Base-by-base conservation (phyloP, 2,113 vertebrate genomes). In the Herpailurus yagouaroundi region DNA sequence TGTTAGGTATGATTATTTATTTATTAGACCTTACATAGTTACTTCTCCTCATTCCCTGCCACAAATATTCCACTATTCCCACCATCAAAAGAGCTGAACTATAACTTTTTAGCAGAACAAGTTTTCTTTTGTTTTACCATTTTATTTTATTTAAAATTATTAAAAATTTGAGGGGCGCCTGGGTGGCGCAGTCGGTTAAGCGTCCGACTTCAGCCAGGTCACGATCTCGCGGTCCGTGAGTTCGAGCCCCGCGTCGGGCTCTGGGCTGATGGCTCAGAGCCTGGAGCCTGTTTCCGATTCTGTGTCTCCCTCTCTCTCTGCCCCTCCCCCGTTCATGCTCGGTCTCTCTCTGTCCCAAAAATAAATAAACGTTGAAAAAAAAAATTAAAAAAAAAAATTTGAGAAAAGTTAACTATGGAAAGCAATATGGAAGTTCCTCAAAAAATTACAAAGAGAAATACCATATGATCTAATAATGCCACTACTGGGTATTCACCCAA, bases 1-100 rank as follows among this genome's bases (percentile, higher is more conserved):
- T 97, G 52, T 73, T 92, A 89, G 29, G 29, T 92, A 55, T 77
- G 27, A 89, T 96, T 68, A 95, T 73, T 85, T 93, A 83, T 71
- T 66, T 92, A 69, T 76, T 69, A 69, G 83, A 69, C 48, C 15
- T 95, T 92, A 82, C 52, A 38, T 86, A 66, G 50, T 79, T 64
- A 29, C 33, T 77, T 80, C 52, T 93, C 19, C 88, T 90, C 31
- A 79, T 94, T 95, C 55, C n/a, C 66, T 91, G 14, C 64, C 16
- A 80, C 25, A 89, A 36, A 89, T 23, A 82, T 79, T 94, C 3
- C 29, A 94, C 13, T 94, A 23, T 71, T 86, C 29, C 15, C 36
- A 76, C 38, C 81, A 79, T 77, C 18, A 86, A 85, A 92, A 88
- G 57, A 63, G 13, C 83, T 89, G 23, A 81, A 57, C 25, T 90